Base-by-base conservation (phyloP, 2,113 vertebrate species). In the Pholis gunnellus region DNA sequence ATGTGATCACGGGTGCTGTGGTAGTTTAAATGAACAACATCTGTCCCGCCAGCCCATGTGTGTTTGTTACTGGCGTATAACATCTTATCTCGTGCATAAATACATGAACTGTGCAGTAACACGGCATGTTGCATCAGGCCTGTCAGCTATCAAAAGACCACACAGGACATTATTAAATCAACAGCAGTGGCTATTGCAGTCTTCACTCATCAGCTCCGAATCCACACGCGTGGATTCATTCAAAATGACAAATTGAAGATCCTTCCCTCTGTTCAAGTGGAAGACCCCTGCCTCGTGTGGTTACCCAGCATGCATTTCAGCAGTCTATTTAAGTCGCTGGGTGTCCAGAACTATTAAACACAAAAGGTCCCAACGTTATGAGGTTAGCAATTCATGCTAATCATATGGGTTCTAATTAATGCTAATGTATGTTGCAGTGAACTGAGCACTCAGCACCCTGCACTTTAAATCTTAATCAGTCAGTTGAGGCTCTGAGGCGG, bases 241-340 rank as follows among this genome's bases (percentile, higher is more conserved):
- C 38, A 83, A 73, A 46, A 48, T 27, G 78, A 86, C 66, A 50
- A 20, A 78, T 25, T 78, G 61, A 75, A 54, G 71, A 85, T 80
- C 31, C 31, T 66, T 75, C 68, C 57, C 42, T 83, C 69, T 79
- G 64, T 78, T 76, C 79, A 63, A 87, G 71, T 79, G 67, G 63
- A 89, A 82, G 79, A 86, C 81, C 79, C 69, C 73, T 79, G 79
- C 81, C 79, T 82, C 74, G 17, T 56, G 42, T 36, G 36, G 56
- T 60, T 91, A 87, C 87, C 91, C 89, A 94, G 81, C 76, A 87
- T 90, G 92, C 87, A 79, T 60, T 86, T 87, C 84, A 86, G 56
- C 75, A 31, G 64, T 74, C 82, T 91, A 88, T 89, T 92, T 92
- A 42, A 75, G 88, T 84, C 48, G 2, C 70, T 68, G 52, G 75